Evolutionary conservation across 2,888 invertebrate genomes (phyloP), one percentile per base, ranked within the genome.

Genomic region (Polymixis lichenea): DNA sequence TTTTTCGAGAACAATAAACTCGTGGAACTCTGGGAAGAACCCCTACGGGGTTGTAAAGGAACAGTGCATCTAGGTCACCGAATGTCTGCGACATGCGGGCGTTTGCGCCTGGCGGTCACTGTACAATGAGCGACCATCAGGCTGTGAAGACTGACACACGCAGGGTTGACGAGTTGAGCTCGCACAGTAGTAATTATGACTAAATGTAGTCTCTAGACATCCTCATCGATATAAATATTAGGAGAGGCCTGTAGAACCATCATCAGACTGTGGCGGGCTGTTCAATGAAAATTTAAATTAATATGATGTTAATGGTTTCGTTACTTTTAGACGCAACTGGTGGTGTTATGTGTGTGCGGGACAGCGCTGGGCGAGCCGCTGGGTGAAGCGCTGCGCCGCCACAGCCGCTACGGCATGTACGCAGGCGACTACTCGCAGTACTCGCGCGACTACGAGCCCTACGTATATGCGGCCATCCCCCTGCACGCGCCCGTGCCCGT

Each of bases 401-500:
- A 92, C 65, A 90, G 92, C 79, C 90, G 88, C 67, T 85, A 83
- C 84, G 87, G 89, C 51, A 87, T 88, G 72, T 92, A 93, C 90
- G 92, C 92, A 22, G 83, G 85, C 64, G 89, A 91, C 46, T 91
- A 87, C 84, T 66, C 87, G 55, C 90, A 56, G 72, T 72, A 71
- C 55, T 71, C 87, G 56, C 91, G 89, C n/a, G 91, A 92, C 65
- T 93, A 93, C 89, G 92, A 93, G 86, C 93, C 94, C 15, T 88
- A 91, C 76, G 87, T 94, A 76, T 94, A 89, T 88, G 95, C 95
- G 0, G 94, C 95, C 70, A 84, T 95, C 72, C 95, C 95, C 32
- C 90, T 95, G 78, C 94, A 94, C 88, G 85, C 91, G 66, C 94
- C 95, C 32, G 71, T 95, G 84, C 95, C 94, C 11, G 90, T 95